Percentiles rank a stretch among this genome's conserved stretches.
phyloP scores from a whole-genome alignment of 2,113 vertebrate genomes.

The Zingel zingel region DNA sequence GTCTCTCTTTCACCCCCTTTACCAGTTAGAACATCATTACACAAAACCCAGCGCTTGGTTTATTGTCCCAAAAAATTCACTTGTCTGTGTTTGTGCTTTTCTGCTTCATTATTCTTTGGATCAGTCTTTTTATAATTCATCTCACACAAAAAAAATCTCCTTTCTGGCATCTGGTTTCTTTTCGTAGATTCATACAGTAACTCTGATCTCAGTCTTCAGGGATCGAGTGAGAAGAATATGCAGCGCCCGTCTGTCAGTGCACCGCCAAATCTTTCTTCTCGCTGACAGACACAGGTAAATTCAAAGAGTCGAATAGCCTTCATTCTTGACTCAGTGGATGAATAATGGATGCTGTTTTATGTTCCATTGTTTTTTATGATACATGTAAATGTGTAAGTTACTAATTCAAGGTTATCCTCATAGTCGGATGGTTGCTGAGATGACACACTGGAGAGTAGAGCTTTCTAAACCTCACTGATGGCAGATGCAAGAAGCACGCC shows the following conservation, averaged over 20 bases:
- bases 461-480: constrained; percentile 30
- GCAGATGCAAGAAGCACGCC: constrained; percentile 34
- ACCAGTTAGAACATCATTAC: constrained; percentile 63
- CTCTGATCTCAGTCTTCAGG: neutral
- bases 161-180: neutral
- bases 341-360: constrained; percentile 43
- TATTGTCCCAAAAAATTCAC: constrained; percentile 43
- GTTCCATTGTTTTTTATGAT: constrained; percentile 41
- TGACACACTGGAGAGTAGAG: neutral
- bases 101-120: constrained; percentile 33
- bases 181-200: constrained; percentile 5
- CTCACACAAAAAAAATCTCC: neutral
- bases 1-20: constrained; percentile 20
- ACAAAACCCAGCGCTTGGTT: constrained; percentile 48
- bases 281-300: constrained; percentile 24
- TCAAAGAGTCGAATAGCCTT: constrained; percentile 14
- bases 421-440: neutral
- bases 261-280: neutral
- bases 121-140: constrained; percentile 11
- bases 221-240: constrained; percentile 1
- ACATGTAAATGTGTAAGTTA: constrained; percentile 23
- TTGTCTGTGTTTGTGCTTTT: constrained; percentile 16
- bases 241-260: neutral
- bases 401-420: constrained; percentile 32
- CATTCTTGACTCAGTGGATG: constrained; percentile 1